These are phyloP conservation scores for Recurvirostra avosetta DNA, from an alignment of 2,113 vertebrate species.

Conservation along the genomic window DNA sequence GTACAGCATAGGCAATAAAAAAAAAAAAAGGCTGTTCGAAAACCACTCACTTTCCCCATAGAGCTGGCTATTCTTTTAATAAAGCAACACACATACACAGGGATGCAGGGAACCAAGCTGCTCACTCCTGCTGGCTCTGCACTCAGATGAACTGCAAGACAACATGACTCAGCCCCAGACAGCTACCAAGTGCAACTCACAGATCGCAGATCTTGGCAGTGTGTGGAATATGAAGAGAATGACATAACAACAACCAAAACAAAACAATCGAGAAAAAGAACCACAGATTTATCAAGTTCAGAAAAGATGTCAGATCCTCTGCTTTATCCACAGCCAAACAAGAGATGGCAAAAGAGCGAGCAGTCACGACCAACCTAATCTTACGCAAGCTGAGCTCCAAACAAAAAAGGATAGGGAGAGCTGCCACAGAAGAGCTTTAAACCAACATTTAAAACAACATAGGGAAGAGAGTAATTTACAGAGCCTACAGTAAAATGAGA, in stretches of 20 bases:
- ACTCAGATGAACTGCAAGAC: constrained; percentile 12
- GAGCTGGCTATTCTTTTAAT: neutral
- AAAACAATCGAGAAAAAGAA: neutral
- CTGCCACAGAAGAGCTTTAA: neutral
- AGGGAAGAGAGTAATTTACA: neutral
- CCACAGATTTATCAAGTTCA: neutral
- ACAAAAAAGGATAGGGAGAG: neutral
- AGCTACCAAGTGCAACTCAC: neutral
- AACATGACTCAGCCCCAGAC: constrained; percentile 45
- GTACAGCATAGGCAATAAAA: neutral
- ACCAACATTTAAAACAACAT: neutral
- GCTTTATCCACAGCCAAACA: neutral
- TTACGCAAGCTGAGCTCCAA: rapidly evolving
- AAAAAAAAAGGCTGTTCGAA: neutral
- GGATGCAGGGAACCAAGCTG: neutral
- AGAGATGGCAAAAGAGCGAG: neutral
- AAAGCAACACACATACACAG: rapidly evolving
- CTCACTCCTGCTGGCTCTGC: neutral
- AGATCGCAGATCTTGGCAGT: neutral
- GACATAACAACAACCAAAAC: constrained; percentile 25
- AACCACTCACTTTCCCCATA: neutral
- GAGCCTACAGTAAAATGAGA: neutral
- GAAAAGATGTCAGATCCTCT: neutral
- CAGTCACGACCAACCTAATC: neutral
- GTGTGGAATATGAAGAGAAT: neutral